Evolutionary conservation across 2,113 vertebrate species (phyloP).

Genomic region (Atlantisia rogersi): DNA sequence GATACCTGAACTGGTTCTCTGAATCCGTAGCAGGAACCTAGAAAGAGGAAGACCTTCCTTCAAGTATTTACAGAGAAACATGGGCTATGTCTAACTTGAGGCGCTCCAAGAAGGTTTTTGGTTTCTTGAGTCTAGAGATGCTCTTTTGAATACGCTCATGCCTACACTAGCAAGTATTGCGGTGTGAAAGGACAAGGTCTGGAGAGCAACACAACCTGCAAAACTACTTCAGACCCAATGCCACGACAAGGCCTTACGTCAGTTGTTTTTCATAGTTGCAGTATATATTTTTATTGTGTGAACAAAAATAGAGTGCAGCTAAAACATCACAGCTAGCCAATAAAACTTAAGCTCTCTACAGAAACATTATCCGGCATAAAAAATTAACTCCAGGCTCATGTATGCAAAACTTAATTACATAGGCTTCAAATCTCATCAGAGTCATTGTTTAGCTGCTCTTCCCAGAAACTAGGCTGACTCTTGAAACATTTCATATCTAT

Average conservation of each 20-base stretch:
- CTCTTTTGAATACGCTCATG: background rate
- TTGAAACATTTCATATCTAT: background rate
- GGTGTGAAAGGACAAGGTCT: background rate
- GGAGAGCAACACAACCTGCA: background rate
- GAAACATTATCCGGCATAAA: slow-evolving; percentile 8
- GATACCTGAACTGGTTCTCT: background rate
- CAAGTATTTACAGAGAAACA: background rate
- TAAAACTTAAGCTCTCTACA: background rate
- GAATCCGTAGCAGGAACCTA: background rate
- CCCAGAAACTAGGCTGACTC: background rate
- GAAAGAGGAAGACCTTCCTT: background rate
- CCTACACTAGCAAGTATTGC: fast-evolving
- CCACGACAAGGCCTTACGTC: background rate
- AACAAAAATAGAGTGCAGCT: background rate
- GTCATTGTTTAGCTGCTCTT: slow-evolving; percentile 22
- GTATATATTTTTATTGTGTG: background rate
- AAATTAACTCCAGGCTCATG: background rate
- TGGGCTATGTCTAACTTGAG: background rate
- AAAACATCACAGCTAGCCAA: background rate
- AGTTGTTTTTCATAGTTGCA: background rate
- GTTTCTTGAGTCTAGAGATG: background rate
- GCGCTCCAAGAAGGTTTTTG: background rate
- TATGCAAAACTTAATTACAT: slow-evolving; percentile 4
- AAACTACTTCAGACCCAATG: background rate
- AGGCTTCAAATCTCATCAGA: slow-evolving; percentile 25